Base-by-base conservation (phyloP, 2,888 invertebrate species). In the Zhuqinia jingwanae region DNA sequence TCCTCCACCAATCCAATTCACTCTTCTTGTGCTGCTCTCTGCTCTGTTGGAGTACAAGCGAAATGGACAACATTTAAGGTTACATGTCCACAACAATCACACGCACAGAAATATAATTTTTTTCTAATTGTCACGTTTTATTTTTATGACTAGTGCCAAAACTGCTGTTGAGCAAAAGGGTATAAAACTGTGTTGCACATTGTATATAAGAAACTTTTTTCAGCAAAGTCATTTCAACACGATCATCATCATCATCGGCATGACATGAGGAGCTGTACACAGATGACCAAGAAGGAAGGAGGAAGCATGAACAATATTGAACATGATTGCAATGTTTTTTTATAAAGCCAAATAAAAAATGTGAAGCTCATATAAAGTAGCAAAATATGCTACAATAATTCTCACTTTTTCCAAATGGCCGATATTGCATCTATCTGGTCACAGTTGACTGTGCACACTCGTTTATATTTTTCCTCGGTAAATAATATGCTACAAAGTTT, bases 81-180 rank as follows among this genome's bases (percentile, higher is more conserved):
- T 77, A 53, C 58, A 76, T 58, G 76, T 58, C 36, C 76, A 36
- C 56, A 58, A 20, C 53, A 78, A 60, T 60, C 60, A 60, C 60
- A 45, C 73, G 36, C 36, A 36, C 36, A 36, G 27, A 75, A 30
- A 53, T 25, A 15, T 17, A 27, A n/a, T 42, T 63, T 77, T 45
- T 42, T 60, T 68, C 65, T 81, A 81, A 81, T 81, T 81, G 80
- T 81, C 80, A 81, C 80, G 80, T 81, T 81, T 81, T 81, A 81
- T 81, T 81, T 81, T 81, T 81, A 81, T 58, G 42, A 65, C 42
- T 68, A 81, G 27, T 70, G 80, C 73, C 36, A 36, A n/a, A n/a
- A 36, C 36, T 30, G n/a, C 53, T 75, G 53, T n/a, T 30, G 53
- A 30, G 65, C 53, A 36, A 36, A n/a, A 65, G n/a, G n/a, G 36